Conservation (phyloP, 53 echinoderm and acorn worm species). For the Henricia sp. region DNA sequence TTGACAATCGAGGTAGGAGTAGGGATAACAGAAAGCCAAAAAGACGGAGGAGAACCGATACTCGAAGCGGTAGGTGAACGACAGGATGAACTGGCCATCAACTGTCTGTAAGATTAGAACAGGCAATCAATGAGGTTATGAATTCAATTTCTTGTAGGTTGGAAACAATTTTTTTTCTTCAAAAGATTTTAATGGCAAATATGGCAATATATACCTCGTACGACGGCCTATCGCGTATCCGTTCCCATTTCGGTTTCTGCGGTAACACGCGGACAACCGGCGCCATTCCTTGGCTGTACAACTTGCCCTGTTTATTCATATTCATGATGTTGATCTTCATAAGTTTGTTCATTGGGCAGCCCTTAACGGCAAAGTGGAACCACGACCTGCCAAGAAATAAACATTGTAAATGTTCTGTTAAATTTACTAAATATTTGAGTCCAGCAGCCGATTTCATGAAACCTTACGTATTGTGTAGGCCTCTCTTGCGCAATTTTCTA, state of each 20-base stretch:
- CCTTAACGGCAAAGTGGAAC: conserved; percentile 99
- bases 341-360: conserved; percentile 93
- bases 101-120: conserved; percentile 65
- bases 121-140: not conserved
- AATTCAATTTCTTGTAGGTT: not conserved
- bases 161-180: not conserved
- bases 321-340: conserved; percentile 97
- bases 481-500: too few relatives aligned
- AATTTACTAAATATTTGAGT: not conserved
- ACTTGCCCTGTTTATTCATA: conserved; percentile 98
- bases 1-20: conserved; percentile 93
- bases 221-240: conserved; percentile 83
- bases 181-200: too few relatives aligned
- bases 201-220: conserved; percentile 76
- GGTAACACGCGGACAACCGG: conserved; percentile 95
- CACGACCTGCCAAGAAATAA: conserved; percentile 71
- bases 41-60: conserved; percentile 89
- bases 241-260: conserved; percentile 95
- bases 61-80: conserved; percentile 98
- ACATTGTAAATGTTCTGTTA: not conserved
- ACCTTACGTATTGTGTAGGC: not conserved
- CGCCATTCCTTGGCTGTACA: conserved; percentile 96
- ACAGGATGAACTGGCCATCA: conserved; percentile 94
- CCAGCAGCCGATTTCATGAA: too few relatives aligned
- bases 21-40: conserved; percentile 99